Evolutionary conservation across 2,113 vertebrate genomes (phyloP).

Genomic region (Ptilorrhoa leucosticta): DNA sequence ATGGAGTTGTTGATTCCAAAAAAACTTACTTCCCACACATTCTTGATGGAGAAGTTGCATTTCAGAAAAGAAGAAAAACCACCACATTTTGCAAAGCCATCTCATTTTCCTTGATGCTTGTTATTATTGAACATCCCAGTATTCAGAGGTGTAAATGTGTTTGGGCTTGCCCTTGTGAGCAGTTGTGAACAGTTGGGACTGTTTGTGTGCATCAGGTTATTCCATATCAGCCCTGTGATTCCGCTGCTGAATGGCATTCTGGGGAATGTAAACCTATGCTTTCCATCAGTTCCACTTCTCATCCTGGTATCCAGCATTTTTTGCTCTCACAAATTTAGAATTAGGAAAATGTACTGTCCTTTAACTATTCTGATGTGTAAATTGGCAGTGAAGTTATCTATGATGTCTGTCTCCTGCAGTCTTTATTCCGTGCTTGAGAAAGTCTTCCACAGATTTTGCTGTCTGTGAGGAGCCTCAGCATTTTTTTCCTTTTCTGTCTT

Average conservation of each 20-base stretch:
- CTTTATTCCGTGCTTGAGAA: neutral
- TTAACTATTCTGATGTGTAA: neutral
- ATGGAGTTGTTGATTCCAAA: neutral
- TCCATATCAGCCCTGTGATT: rapidly evolving
- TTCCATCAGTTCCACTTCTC: neutral
- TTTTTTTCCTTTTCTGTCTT: neutral
- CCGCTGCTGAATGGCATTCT: neutral
- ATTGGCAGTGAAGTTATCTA: constrained; percentile 5
- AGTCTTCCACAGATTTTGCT: neutral
- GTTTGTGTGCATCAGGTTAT: neutral
- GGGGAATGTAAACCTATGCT: neutral
- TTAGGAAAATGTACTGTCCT: neutral
- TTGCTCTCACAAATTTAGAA: neutral
- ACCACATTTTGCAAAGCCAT: neutral
- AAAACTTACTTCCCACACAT: neutral
- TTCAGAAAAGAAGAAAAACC: neutral
- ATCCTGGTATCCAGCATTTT: neutral
- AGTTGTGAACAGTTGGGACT: neutral
- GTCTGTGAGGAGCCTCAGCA: neutral
- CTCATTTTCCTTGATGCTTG: neutral
- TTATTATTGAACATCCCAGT: neutral
- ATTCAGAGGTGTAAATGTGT: neutral
- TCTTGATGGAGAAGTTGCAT: neutral
- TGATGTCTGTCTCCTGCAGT: neutral
- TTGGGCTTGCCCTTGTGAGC: neutral